A percentile compares a stretch with the other conserved stretches of the same genome.
These are phyloP conservation scores for Ephialtes manifestator DNA, from an alignment of 2,888 invertebrate species.

Conservation along the genomic window DNA sequence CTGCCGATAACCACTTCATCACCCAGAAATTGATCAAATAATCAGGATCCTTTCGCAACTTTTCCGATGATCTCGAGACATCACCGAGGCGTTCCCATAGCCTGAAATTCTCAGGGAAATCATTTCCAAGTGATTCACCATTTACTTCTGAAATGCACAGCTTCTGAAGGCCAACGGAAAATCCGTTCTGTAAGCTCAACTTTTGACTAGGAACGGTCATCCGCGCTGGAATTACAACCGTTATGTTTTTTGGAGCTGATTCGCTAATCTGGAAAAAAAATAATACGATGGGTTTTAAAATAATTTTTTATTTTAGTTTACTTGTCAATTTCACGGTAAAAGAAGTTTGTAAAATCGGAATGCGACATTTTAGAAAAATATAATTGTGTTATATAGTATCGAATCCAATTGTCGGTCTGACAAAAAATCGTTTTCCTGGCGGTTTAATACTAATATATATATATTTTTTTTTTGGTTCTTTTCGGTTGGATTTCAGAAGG, in stretches of 20 bases:
- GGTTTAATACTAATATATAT: too few species aligned
- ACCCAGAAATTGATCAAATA: slow-evolving; percentile 87
- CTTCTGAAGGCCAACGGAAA: slow-evolving; percentile 87
- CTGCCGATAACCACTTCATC: slow-evolving; percentile 85
- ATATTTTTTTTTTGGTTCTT: too few species aligned
- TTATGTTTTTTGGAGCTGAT: slow-evolving; percentile 75
- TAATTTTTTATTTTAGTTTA: too few species aligned
- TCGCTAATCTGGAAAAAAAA: slow-evolving; percentile 70
- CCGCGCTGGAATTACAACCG: slow-evolving; percentile 80
- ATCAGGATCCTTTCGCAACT: slow-evolving; percentile 85
- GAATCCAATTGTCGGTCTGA: too few species aligned
- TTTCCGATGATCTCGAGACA: slow-evolving; percentile 82
- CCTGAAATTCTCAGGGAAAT: slow-evolving; percentile 39
- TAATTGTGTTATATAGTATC: too few species aligned
- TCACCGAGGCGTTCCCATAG: slow-evolving; percentile 79
- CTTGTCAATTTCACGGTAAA: too few species aligned
- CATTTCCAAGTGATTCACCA: slow-evolving; percentile 62
- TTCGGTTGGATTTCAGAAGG: too few species aligned
- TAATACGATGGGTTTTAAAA: too few species aligned
- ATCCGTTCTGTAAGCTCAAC: slow-evolving; percentile 85
- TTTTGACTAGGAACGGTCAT: slow-evolving; percentile 74
- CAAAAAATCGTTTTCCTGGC: too few species aligned
- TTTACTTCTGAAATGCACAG: slow-evolving; percentile 83
- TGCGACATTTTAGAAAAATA: too few species aligned
- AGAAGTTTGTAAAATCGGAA: too few species aligned